Evolutionary conservation across 2,113 vertebrate genomes (phyloP).

Genomic region (Alaudala cheleensis): DNA sequence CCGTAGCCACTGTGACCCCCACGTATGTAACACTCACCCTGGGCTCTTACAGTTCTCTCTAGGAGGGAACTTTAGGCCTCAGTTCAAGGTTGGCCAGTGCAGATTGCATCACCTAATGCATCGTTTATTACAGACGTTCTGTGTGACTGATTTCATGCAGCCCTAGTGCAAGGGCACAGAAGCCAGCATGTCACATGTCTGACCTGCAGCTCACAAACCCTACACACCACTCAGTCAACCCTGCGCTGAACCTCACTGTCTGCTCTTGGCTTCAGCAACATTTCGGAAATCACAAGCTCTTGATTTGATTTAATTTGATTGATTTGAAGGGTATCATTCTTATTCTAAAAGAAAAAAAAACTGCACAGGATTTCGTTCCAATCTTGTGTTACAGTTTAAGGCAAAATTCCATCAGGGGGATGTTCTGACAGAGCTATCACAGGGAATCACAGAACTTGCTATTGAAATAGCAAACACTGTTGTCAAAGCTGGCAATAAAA

Average conservation of each 20-base stretch:
- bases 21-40: background rate
- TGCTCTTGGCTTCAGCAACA: background rate
- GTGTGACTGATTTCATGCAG: background rate
- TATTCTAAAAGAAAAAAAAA: background rate
- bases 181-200: background rate
- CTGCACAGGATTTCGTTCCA: slow-evolving; percentile 9
- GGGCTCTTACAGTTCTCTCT: background rate
- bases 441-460: background rate
- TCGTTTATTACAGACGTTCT: background rate
- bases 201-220: background rate
- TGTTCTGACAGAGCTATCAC: slow-evolving; percentile 20
- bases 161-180: background rate
- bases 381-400: background rate
- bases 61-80: background rate
- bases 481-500: background rate
- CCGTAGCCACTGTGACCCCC: background rate
- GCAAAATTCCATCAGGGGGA: background rate
- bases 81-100: slow-evolving; percentile 2
- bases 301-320: background rate
- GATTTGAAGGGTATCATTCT: background rate
- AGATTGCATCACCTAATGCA: slow-evolving; percentile 5
- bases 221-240: background rate
- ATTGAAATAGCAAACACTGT: background rate
- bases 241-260: background rate
- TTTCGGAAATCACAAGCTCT: slow-evolving; percentile 9